A percentile compares a stretch with the other conserved stretches of the same genome.
phyloP scores from a whole-genome alignment of 2,888 invertebrate genomes.

The Leptinotarsa tumamoca region DNA sequence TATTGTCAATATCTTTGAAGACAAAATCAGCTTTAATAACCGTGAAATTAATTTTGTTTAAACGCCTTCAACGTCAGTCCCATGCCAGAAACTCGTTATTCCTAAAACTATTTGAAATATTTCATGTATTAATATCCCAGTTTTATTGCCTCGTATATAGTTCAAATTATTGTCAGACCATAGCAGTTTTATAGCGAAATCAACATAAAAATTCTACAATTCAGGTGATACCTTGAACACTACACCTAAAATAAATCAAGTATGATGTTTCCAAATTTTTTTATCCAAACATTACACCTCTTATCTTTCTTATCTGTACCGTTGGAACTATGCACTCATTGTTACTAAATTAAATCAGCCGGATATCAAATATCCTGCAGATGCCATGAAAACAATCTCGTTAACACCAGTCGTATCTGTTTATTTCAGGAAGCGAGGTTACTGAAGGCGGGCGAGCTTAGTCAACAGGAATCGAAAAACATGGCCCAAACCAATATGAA shows the following conservation, averaged over 20 bases:
- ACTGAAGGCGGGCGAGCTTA: conserved; percentile 84
- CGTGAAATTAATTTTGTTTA: background rate
- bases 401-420: conserved; percentile 16
- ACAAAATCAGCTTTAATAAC: background rate
- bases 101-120: too few relatives aligned
- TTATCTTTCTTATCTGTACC: conserved; percentile 34
- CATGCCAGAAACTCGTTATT: too few relatives aligned
- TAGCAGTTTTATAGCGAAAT: too few relatives aligned
- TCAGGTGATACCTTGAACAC: too few relatives aligned
- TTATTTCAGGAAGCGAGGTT: conserved; percentile 83
- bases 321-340: background rate
- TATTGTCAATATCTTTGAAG: background rate
- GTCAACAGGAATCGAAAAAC: conserved; percentile 88
- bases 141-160: too few relatives aligned
- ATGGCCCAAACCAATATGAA: conserved; percentile 87
- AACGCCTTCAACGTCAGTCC: background rate
- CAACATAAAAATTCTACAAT: too few relatives aligned
- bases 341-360: conserved; percentile 10
- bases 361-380: conserved; percentile 9
- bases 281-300: conserved; percentile 7
- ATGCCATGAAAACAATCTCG: conserved; percentile 8
- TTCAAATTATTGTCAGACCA: too few relatives aligned
- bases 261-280: conserved; percentile 6
- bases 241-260: background rate
- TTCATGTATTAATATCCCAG: too few relatives aligned